Conservation (phyloP, 1,140 invertebrate species). For the Drosophila lacertosa region DNA sequence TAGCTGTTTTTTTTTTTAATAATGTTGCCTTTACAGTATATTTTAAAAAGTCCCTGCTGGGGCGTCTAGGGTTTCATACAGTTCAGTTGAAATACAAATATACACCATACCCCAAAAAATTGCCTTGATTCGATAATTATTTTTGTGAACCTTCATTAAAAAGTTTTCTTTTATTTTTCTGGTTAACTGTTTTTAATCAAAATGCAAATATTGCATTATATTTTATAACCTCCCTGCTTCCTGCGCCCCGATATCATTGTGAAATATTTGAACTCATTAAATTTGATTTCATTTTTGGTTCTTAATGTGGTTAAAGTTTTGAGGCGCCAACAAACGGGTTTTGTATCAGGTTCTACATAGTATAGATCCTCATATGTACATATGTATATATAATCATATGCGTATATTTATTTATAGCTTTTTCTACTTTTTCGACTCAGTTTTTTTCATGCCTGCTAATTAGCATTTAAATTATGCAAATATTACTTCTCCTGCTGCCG, state of each 20-base stretch:
- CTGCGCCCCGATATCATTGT: background rate
- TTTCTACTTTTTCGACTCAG: constrained; percentile 20
- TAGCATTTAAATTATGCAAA: constrained; percentile 79
- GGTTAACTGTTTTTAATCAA: too few relatives aligned
- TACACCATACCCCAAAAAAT: too few relatives aligned
- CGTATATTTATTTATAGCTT: constrained; percentile 60
- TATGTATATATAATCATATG: constrained; percentile 8
- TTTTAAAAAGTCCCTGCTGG: too few relatives aligned
- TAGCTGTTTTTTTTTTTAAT: too few relatives aligned
- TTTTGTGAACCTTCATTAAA: too few relatives aligned
- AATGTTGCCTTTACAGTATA: too few relatives aligned
- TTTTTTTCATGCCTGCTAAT: constrained; percentile 47
- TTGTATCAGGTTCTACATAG: background rate
- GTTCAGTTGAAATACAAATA: too few relatives aligned
- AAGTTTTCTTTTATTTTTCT: too few relatives aligned
- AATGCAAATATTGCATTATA: too few relatives aligned
- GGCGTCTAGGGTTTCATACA: too few relatives aligned
- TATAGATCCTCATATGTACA: constrained; percentile 3
- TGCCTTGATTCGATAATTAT: too few relatives aligned
- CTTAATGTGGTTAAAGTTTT: constrained; percentile 7
- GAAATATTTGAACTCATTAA: constrained; percentile 10
- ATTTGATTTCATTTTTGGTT: constrained; percentile 5
- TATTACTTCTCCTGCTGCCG: constrained; percentile 48
- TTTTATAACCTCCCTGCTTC: too few relatives aligned
- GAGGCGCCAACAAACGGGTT: constrained; percentile 23